Percentiles rank a stretch among this genome's conserved stretches.
Conservation (phyloP, 1,140 invertebrate species). For the Cydia fagiglandana region DNA sequence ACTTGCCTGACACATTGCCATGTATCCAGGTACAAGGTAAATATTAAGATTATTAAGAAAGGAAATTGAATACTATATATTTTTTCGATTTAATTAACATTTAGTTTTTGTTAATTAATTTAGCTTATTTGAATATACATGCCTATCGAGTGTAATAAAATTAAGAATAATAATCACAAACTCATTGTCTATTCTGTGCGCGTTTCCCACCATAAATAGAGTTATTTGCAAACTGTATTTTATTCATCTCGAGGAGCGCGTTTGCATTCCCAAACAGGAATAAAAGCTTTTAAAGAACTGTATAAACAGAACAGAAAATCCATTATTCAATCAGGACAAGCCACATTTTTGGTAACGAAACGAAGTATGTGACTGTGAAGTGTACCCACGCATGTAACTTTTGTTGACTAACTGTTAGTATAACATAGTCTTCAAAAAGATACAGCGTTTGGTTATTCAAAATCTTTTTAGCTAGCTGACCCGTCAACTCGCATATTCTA, state of each 20-base stretch:
- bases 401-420: not conserved
- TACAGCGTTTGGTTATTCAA: not conserved
- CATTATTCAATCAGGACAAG: conserved; percentile 4
- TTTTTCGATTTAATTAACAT: too few relatives aligned
- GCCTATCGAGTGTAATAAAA: not conserved
- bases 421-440: not conserved
- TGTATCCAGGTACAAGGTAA: too few relatives aligned
- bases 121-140: too few relatives aligned
- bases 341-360: not conserved
- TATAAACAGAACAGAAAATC: not conserved
- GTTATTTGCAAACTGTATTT: not conserved
- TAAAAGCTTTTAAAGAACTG: conserved; percentile 3
- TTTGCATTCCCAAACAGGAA: not conserved
- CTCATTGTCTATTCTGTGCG: not conserved
- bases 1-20: too few relatives aligned
- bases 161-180: not conserved
- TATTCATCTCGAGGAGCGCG: not conserved
- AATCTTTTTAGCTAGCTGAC: not conserved
- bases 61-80: too few relatives aligned
- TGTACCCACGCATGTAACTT: not conserved
- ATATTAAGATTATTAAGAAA: too few relatives aligned
- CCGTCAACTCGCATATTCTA: not conserved
- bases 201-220: not conserved
- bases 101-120: too few relatives aligned
- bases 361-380: not conserved